Base-by-base conservation (phyloP, 2,888 invertebrate species). In the Nymphalis urticae region DNA sequence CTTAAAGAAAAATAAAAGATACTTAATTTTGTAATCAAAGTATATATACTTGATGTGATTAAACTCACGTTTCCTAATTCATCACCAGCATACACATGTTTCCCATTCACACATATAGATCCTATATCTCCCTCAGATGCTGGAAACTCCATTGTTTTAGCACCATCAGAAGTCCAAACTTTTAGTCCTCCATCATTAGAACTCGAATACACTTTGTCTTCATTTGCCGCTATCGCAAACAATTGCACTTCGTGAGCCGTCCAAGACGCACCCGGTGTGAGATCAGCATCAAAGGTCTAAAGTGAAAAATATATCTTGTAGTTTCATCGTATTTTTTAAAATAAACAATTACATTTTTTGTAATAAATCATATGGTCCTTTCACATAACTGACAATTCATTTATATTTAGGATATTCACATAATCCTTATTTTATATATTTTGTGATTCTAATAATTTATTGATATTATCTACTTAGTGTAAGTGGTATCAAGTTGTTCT, bases 181-280 rank as follows among this genome's bases (percentile, higher is more conserved):
- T 93, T 93, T 27, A 95, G 89, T 7, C 93, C 94, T 4, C 94
- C 94, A 75, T 95, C 95, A 72, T 94, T 95, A 3, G 95, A 95
- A 53, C 94, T 91, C 0, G 95, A 94, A 81, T 94, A 95, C 9
- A 93, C 89, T 32, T 79, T 78, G 47, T 91, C 89, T 21, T 90
- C 89, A 21, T 86, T 87, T 0, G 93, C 92, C 32, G 94, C 91
- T 69, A 95, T 75, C n/a, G 94, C 93, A 82, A 93, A 95, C 54
- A 94, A 87, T 68, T 95, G 94, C 19, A 94, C 94, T 10, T 90
- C 90, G 79, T 95, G 95, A 7, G 95, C 95, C 72, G 90, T 73
- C 92, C 92, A 92, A n/a, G 86, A 82, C 32, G 77, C 75, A 27
- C 77, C 80, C 17, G 82, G 79, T 24, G 80, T 70, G 48, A 92